These are phyloP conservation scores for Oscheius sp. DNA, from an alignment of 2,888 invertebrate genomes.

Conservation along the genomic window DNA sequence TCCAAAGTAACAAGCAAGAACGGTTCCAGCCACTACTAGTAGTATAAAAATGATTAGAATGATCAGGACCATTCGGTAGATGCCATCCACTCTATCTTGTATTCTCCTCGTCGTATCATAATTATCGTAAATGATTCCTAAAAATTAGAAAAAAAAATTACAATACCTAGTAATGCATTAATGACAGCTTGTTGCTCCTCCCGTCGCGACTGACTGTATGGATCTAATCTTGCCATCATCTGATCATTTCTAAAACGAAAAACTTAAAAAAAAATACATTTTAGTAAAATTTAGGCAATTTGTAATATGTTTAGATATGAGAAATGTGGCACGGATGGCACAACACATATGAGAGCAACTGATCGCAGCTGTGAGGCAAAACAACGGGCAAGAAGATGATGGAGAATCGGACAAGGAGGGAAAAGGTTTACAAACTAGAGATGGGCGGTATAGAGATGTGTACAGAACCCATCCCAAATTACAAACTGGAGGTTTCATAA, in stretches of 20 bases:
- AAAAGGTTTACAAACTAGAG: no score
- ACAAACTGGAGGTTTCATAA: no score
- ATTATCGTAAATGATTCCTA: slow-evolving; percentile 56
- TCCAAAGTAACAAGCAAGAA: slow-evolving; percentile 44
- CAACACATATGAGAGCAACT: no score
- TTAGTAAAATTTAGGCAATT: no score
- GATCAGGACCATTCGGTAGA: slow-evolving; percentile 45
- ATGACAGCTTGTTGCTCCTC: slow-evolving; percentile 55
- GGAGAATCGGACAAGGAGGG: no score
- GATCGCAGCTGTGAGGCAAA: no score
- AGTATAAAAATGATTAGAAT: slow-evolving; percentile 45
- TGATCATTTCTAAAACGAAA: slow-evolving; percentile 20
- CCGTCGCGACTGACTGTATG: slow-evolving; percentile 44
- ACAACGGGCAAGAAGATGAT: no score
- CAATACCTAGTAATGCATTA: slow-evolving; percentile 52
- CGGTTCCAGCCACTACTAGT: slow-evolving; percentile 35
- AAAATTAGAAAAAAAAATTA: not conserved
- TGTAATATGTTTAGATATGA: no score
- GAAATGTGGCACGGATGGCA: no score
- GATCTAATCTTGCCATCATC: slow-evolving; percentile 48
- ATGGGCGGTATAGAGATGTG: no score
- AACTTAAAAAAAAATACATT: no score
- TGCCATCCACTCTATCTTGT: slow-evolving; percentile 49
- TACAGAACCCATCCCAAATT: no score
- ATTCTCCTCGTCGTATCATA: slow-evolving; percentile 50